phyloP scores from a whole-genome alignment of 2,888 invertebrate genomes.

The Apoderus coryli region DNA sequence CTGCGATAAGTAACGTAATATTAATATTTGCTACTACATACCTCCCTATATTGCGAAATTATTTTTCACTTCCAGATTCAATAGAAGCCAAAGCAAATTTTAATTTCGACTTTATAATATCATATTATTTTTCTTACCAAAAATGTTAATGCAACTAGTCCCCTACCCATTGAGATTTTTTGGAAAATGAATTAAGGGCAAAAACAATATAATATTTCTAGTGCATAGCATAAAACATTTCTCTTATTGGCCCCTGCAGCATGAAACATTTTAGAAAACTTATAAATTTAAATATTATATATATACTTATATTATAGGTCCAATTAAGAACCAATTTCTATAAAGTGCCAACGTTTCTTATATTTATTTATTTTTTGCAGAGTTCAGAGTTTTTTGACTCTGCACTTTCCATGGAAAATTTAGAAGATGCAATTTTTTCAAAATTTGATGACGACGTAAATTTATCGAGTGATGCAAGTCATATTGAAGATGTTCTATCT shows the following conservation, averaged over 20 bases:
- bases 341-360: too few species aligned
- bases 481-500: conserved; percentile 27
- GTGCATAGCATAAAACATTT: too few species aligned
- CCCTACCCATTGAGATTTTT: not conserved
- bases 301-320: too few species aligned
- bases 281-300: too few species aligned
- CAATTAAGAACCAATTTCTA: too few species aligned
- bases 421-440: conserved; percentile 34
- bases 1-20: too few species aligned
- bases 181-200: not conserved
- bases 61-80: not conserved
- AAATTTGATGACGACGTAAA: conserved; percentile 26
- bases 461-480: conserved; percentile 26
- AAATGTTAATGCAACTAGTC: not conserved
- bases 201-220: too few species aligned
- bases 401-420: conserved; percentile 45
- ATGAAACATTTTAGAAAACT: too few species aligned
- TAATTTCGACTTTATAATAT: not conserved
- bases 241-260: too few species aligned
- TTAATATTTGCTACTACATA: too few species aligned
- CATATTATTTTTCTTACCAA: not conserved
- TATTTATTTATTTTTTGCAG: conserved; percentile 20
- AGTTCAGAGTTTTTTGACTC: conserved; percentile 50
- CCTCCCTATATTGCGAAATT: conserved; percentile 1
- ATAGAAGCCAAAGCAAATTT: not conserved